These are phyloP conservation scores for Trididemnum clinides DNA, from an alignment of 23 tunicate species.

Conservation along the genomic window DNA sequence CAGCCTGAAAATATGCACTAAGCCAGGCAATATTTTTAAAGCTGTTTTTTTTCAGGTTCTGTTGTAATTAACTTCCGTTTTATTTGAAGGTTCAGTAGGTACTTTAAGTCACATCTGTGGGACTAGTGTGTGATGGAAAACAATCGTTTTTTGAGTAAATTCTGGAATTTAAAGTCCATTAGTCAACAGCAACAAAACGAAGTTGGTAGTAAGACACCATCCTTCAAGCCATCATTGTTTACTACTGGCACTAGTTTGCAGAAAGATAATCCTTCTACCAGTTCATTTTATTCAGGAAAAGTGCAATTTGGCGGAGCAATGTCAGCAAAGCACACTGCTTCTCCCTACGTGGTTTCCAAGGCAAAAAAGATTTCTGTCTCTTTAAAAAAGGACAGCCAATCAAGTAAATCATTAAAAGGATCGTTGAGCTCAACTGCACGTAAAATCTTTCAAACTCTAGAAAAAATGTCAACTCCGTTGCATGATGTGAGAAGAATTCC, in stretches of 20 bases:
- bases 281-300: conserved; percentile 37
- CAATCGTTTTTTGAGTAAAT: conserved; percentile 1
- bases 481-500: conserved; percentile 30
- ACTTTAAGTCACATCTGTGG: no score
- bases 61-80: no score
- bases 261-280: neutral
- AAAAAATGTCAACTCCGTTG: conserved; percentile 43
- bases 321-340: neutral
- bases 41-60: no score
- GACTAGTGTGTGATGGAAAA: conserved; percentile 13
- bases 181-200: neutral
- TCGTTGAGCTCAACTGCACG: conserved; percentile 34
- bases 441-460: conserved; percentile 16
- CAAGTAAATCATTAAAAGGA: neutral
- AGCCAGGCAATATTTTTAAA: no score
- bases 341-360: conserved; percentile 22
- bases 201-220: neutral
- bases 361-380: neutral
- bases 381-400: no score
- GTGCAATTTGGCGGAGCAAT: conserved; percentile 36
- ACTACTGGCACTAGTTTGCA: neutral
- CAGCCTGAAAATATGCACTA: no score
- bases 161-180: neutral
- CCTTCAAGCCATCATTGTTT: conserved; percentile 17
- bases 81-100: no score